These are phyloP conservation scores for Microcaecilia unicolor DNA, from an alignment of 2,797 vertebrate genomes.

Conservation along the genomic window DNA sequence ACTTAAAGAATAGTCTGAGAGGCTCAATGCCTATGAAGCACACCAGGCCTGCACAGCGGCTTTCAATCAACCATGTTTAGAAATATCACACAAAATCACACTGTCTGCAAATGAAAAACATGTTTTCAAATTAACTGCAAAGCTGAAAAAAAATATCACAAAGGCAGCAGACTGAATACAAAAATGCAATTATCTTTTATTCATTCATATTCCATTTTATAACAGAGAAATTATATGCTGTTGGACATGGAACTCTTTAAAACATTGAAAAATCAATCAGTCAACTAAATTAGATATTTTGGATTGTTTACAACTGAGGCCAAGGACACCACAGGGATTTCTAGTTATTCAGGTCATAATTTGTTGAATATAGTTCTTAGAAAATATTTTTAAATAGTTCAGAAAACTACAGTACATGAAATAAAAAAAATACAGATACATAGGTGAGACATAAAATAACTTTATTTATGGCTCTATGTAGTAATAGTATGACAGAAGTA, in stretches of 20 bases:
- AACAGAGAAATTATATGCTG: slow-evolving; percentile 29
- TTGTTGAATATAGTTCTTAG: slow-evolving; percentile 19
- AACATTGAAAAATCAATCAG: slow-evolving; percentile 29
- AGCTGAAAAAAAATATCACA: not conserved
- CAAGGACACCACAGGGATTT: slow-evolving; percentile 23
- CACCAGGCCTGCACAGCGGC: not conserved
- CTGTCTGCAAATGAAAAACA: not conserved
- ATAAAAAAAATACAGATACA: too few relatives aligned
- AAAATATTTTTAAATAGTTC: slow-evolving; percentile 30
- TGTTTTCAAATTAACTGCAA: not conserved
- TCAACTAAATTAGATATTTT: slow-evolving; percentile 38
- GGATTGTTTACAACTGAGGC: slow-evolving; percentile 25
- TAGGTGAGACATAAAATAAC: too few relatives aligned
- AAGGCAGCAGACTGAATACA: slow-evolving; percentile 12
- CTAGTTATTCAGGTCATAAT: slow-evolving; percentile 21
- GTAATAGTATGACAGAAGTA: too few relatives aligned
- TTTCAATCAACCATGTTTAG: not conserved
- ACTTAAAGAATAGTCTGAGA: too few relatives aligned
- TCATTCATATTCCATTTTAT: slow-evolving; percentile 26
- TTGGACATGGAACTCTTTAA: slow-evolving; percentile 28
- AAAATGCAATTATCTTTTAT: slow-evolving; percentile 23
- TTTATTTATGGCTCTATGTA: too few relatives aligned
- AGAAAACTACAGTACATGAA: slow-evolving; percentile 13
- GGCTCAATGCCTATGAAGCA: not conserved
- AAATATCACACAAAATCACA: not conserved